A percentile compares a stretch with the other conserved stretches of the same genome.
These are phyloP conservation scores for Sturnus vulgaris DNA, from an alignment of 2,113 vertebrate species.

Conservation along the genomic window DNA sequence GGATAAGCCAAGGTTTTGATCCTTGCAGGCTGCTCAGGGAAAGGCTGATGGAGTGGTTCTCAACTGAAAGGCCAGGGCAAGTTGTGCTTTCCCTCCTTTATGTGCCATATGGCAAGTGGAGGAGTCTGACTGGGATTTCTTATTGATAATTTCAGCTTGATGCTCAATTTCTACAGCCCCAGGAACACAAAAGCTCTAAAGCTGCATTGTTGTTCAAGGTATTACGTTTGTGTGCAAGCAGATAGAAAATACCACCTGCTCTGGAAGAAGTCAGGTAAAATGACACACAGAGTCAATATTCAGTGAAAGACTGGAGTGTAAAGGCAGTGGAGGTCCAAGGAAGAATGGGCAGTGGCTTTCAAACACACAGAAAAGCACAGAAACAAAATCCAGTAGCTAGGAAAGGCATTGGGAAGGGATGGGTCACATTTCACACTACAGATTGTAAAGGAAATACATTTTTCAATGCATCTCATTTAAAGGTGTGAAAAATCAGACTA, in stretches of 20 bases:
- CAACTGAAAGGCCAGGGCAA: neutral
- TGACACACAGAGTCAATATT: neutral
- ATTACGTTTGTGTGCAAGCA: neutral
- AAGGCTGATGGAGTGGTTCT: neutral
- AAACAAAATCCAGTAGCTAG: neutral
- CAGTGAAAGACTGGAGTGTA: neutral
- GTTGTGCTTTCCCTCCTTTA: neutral
- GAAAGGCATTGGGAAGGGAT: neutral
- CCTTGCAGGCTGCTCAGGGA: neutral
- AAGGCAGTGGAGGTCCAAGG: neutral
- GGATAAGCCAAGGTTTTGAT: neutral
- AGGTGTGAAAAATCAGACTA: neutral
- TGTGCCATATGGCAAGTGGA: neutral
- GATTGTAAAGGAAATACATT: neutral
- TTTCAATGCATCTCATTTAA: neutral
- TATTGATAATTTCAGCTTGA: neutral
- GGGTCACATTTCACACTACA: neutral
- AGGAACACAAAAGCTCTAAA: neutral
- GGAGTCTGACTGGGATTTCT: neutral
- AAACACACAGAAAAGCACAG: neutral
- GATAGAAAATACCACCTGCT: neutral
- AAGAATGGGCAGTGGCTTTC: neutral
- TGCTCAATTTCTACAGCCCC: neutral
- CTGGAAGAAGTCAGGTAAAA: neutral
- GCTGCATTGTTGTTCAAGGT: neutral